Evolutionary conservation across 2,888 invertebrate genomes (phyloP), one percentile per base, ranked within the genome.

Genomic region (Calliopum simillimum): DNA sequence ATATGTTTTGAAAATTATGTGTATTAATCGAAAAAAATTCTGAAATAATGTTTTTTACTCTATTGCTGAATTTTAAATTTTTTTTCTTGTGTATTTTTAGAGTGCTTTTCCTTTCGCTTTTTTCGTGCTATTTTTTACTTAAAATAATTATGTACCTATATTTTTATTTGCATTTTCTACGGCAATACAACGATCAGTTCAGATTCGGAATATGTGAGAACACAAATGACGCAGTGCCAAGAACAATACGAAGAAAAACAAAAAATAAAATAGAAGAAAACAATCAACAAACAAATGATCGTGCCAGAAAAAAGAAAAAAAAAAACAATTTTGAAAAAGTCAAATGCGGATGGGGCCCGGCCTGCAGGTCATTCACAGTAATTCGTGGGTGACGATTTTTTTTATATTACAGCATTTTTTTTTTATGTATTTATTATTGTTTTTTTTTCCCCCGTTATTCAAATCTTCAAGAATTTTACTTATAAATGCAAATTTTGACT

Each of bases 251-350:
- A n/a, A n/a, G n/a, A n/a, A n/a, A n/a, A n/a, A n/a, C n/a, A n/a
- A n/a, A n/a, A n/a, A n/a, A n/a, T n/a, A n/a, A n/a, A n/a, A n/a
- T n/a, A 23, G 41, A 47, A 41, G 8, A 41, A 51, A 19, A 16
- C 41, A 25, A 62, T 49, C 44, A 49, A 61, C n/a, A 49, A 44
- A 68, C 47, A 66, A 71, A 69, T 44, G 66, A 66, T 44, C 19
- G 46, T 16, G 63, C 19, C 13, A 41, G 41, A 58, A 69, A 53
- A 19, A 55, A 69, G 41, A 58, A 69, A 53, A 19, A 55, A 69
- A 25, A 62, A 55, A 56, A 55, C 47, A 68, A 5, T 59, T 67
- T 61, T 16, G 5, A 41, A 59, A 59, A 13, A 59, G 43, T 14
- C 33, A 62, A 46, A 46, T 61, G 19, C 46, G 44, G 56, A 66